Evolutionary conservation across 2,888 invertebrate genomes (phyloP), one percentile per base, ranked within the genome.

Genomic region (Gibbula magus): DNA sequence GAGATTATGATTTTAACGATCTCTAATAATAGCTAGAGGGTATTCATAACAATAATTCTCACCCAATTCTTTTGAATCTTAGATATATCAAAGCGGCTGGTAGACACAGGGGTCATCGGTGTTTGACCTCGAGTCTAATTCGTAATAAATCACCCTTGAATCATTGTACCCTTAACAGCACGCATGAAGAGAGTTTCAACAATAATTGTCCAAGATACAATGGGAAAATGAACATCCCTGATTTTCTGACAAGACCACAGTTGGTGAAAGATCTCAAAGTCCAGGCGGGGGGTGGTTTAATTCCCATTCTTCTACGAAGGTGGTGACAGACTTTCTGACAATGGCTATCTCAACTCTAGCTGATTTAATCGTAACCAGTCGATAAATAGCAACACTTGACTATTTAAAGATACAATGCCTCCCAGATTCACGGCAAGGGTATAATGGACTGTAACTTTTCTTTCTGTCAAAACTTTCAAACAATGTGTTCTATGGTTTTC

Each of bases 121-220:
- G 29, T 61, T 61, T 61, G 61, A 61, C 61, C 61, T 8, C 61
- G 16, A 61, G 25, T 18, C 16, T 13, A 61, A 61, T 61, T 61
- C 10, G 61, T 61, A 61, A 61, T 61, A 61, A 61, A 61, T 61
- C 61, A 61, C 61, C 61, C 61, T 61, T 61, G 61, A 61, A 61
- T 29, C 61, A 7, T 61, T 45, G 45, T 45, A 29, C 16, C 61
- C 61, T 22, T 29, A 61, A 61, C 29, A 61, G 25, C 18, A 61
- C 29, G 61, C 29, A n/a, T 61, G 61, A 61, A 25, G 13, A 16
- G 61, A 61, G 25, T 61, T 29, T 29, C 61, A 29, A 61, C 61
- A 61, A 61, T 61, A 61, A 61, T 61, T 61, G 61, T 61, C 61
- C 25, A 61, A 25, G 25, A 25, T 29, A 61, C 61, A 61, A 61